A percentile compares a stretch with the other conserved stretches of the same genome.
These are phyloP conservation scores for Rhea americana DNA, from an alignment of 2,113 vertebrate species.

Conservation along the genomic window DNA sequence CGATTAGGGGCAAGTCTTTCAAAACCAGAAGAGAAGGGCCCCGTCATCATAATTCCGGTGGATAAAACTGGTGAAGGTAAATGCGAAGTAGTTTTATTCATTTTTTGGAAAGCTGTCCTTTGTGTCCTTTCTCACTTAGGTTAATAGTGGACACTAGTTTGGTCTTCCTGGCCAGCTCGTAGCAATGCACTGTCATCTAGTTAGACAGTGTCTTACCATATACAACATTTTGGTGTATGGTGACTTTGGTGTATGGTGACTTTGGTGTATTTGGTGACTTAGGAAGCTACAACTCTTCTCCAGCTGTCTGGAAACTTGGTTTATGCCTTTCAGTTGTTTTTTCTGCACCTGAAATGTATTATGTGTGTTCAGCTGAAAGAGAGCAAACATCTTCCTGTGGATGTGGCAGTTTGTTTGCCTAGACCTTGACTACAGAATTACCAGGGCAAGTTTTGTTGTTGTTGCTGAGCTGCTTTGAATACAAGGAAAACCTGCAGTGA, in stretches of 20 bases:
- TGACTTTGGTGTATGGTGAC: too few species aligned
- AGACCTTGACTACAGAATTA: slow-evolving; percentile 47
- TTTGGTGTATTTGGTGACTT: neutral
- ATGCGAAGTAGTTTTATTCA: neutral
- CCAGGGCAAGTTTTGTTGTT: neutral
- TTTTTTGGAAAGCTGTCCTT: neutral
- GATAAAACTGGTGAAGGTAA: too few species aligned
- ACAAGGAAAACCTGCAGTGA: slow-evolving; percentile 34
- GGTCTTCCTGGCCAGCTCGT: neutral
- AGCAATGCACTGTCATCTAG: neutral
- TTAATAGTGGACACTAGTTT: neutral
- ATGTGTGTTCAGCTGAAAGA: slow-evolving; percentile 51
- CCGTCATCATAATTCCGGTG: too few species aligned
- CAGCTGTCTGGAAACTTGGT: neutral
- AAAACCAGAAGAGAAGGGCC: too few species aligned
- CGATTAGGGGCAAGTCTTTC: too few species aligned
- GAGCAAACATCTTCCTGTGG: slow-evolving; percentile 6
- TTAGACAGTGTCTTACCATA: neutral
- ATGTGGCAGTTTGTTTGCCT: slow-evolving; percentile 10
- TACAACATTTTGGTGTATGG: neutral
- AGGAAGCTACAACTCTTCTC: slow-evolving; percentile 12
- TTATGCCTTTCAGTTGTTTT: slow-evolving; percentile 42
- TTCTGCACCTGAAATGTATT: slow-evolving; percentile 34
- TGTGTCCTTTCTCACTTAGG: neutral
- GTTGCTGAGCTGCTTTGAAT: neutral